These are phyloP conservation scores for Litoditis marina DNA, from an alignment of 2,888 invertebrate species.

Conservation along the genomic window DNA sequence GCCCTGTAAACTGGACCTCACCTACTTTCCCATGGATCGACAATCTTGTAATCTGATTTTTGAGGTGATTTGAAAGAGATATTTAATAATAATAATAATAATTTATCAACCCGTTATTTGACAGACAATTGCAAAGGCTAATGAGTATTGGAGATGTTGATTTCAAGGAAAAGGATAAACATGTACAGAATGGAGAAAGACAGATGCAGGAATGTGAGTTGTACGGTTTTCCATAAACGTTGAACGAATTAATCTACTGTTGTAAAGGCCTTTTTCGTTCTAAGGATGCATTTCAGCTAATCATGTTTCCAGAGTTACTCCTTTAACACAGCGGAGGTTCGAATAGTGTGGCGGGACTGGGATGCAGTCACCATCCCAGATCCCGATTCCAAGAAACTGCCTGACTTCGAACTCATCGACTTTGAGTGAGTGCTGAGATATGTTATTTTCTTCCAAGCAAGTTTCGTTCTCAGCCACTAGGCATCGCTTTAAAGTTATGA, in stretches of 20 bases:
- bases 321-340: constrained; percentile 61
- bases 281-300: no score
- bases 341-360: constrained; percentile 60
- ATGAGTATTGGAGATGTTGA: background rate
- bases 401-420: constrained; percentile 59
- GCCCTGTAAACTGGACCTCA: constrained; percentile 59
- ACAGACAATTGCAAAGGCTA: no score
- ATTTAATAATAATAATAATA: background rate
- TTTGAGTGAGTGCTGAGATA: constrained; percentile 25
- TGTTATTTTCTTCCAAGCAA: no score
- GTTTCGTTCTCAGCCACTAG: no score
- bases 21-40: constrained; percentile 60
- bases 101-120: no score
- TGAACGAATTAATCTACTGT: no score
- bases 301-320: constrained; percentile 52
- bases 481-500: no score
- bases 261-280: no score
- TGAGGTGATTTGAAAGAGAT: constrained; percentile 40
- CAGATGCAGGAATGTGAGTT: no score
- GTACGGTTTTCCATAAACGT: no score
- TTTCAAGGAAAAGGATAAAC: background rate
- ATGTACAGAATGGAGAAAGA: background rate
- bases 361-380: constrained; percentile 61
- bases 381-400: constrained; percentile 56
- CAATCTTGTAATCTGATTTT: constrained; percentile 60